Evolutionary conservation across 2,797 vertebrate species (phyloP), one percentile per base, ranked within the genome.

Genomic region (Enoplosus armatus): DNA sequence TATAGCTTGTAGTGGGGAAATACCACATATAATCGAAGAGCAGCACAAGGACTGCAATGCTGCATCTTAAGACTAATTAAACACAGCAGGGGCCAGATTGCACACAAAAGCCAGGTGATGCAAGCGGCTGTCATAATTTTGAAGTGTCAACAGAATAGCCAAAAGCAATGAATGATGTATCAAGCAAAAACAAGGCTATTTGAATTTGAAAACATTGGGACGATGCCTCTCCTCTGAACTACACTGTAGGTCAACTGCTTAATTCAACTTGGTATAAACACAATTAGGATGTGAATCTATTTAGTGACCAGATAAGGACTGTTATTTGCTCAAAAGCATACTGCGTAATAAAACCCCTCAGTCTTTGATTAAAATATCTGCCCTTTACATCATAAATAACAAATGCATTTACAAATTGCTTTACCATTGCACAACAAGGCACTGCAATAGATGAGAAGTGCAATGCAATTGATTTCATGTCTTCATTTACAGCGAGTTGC

Each of bases 101-200:
- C 75, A 85, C 51, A 89, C 76, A 93, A 86, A 89, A 87, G 66
- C 64, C 85, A 90, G 81, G 81, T 91, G 91, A 93, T 89, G 86
- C 77, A 91, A 93, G 75, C 22, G 14, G 24, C 80, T 85, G 87
- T 87, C 89, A 91, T 85, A 29, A 72, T 68, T 78, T 54, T 77
- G 39, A 79, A 73, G 59, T 48, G 72, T 75, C 66, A 81, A 83
- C 68, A 85, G 37, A 85, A 78, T 27, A 85, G 80, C 67, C 80
- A 74, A 77, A 75, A 85, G 82, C 85, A 61, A 77, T 75, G 53
- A 82, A 84, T 61, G 65, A 59, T 72, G 72, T 39, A 79, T 77
- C 64, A 80, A 87, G 39, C 59, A 83, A 77, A 78, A 86, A 82
- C 60, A 87, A 64, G 73, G 31, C 26, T 39, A 67, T 83, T 62